Conservation (phyloP, 2,113 vertebrate species). For the Passerina amoena region DNA sequence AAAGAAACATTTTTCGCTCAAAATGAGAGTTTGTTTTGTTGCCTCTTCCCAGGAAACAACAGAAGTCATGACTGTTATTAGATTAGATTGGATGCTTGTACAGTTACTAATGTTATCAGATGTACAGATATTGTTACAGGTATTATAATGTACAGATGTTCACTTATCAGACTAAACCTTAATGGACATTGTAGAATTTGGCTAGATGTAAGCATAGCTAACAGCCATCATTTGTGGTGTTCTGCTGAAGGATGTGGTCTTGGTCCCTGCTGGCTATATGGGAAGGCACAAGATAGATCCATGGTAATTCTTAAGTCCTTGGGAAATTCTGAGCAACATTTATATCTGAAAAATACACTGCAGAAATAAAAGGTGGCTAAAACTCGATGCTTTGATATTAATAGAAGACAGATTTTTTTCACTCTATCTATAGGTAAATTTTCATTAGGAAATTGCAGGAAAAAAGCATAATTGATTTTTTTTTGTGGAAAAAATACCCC, state of each 20-base stretch:
- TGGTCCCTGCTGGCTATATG: neutral
- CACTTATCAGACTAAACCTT: neutral
- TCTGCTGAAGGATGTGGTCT: neutral
- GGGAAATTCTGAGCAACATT: neutral
- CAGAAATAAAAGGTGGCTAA: neutral
- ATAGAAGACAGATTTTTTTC: neutral
- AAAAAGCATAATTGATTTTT: neutral
- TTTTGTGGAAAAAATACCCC: fast-evolving
- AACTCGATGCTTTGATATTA: neutral
- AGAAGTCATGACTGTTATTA: neutral
- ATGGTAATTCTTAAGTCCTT: neutral
- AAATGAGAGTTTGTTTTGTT: neutral
- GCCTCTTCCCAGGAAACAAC: neutral
- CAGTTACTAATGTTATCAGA: neutral
- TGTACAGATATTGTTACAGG: no score
- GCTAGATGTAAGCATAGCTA: neutral
- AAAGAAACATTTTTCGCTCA: neutral
- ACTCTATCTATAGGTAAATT: neutral
- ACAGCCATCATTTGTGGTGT: neutral
- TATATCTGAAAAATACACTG: neutral
- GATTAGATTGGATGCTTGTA: neutral
- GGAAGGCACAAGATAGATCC: neutral
- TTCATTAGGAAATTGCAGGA: neutral
- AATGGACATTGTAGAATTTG: fast-evolving
- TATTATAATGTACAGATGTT: neutral